Base-by-base conservation (phyloP, 2,888 invertebrate species). In the Himalopsyche kuldschensis region DNA sequence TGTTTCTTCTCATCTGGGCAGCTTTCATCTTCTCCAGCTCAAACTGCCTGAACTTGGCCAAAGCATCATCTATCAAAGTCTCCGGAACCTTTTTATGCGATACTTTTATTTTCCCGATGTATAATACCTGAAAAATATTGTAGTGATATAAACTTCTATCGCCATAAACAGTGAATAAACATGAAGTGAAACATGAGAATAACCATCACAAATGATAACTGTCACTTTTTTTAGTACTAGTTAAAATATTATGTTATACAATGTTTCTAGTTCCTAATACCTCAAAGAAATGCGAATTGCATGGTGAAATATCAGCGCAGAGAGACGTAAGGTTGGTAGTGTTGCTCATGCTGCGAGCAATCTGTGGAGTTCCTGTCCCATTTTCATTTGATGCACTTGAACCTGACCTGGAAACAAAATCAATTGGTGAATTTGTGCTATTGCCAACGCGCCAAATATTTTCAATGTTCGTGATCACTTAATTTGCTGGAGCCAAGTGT, bases 41-140 rank as follows among this genome's bases (percentile, higher is more conserved):
- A 88, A 96, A 95, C 32, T 94, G 93, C 85, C 94, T 94, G 88
- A 98, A 97, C 89, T 96, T 97, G 84, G 94, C 93, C 82, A 98
- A 90, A 1, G 98, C 97, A 88, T 98, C 97, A 88, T 98, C 98
- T 87, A 98, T 97, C 87, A 98, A 95, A 0, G 96, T 94, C 87
- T 96, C 96, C 0, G 97, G 96, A 0, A 97, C 95, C 89, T 97
- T 97, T 88, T 96, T 94, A 88, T 96, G 95, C 55, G 96, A 96
- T 87, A 97, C 96, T 87, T 96, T 94, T 78, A 97, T 97, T 91
- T 97, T 97, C 0, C 98, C 98, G 78, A 98, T 95, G 89, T 98
- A 98, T 86, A 98, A 91, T 3, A 97, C 97, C 95, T 97, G 89
- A 3, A 89, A 89, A 35, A 32, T 15, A 20, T n/a, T n/a, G 24